Conservation (phyloP, 2,113 vertebrate species). For the Acrocephalus kingi region DNA sequence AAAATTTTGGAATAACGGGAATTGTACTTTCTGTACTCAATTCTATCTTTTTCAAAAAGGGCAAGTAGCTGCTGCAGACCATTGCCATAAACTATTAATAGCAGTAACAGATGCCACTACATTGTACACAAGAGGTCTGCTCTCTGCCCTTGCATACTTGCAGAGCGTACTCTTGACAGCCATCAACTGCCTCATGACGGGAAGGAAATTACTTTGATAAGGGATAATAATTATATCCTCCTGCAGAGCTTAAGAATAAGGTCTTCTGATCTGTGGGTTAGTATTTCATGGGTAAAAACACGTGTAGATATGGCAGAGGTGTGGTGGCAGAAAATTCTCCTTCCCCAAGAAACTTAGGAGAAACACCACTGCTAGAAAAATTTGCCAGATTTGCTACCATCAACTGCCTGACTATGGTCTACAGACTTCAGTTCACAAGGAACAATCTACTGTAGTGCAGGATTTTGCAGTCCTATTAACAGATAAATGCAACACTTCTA, state of each 20-base stretch:
- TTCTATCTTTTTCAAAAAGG: neutral
- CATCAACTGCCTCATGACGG: accelerated
- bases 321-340: neutral
- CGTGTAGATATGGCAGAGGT: neutral
- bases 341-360: neutral
- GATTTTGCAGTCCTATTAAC: neutral
- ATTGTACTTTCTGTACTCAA: neutral
- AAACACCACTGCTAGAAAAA: neutral
- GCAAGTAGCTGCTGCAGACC: neutral
- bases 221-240: neutral
- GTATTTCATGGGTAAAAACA: neutral
- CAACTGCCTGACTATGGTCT: neutral
- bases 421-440: accelerated
- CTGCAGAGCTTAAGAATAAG: neutral
- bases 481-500: neutral
- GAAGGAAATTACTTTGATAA: neutral
- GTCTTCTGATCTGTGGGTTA: neutral
- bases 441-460: neutral
- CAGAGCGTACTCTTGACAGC: neutral
- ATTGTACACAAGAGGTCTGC: neutral
- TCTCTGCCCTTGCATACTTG: neutral
- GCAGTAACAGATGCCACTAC: neutral
- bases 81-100: neutral
- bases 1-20: neutral
- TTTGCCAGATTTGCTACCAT: neutral